Percentiles rank a stretch among this genome's conserved stretches.
These are phyloP conservation scores for Rhagophthalmus giganteus DNA, from an alignment of 2,888 invertebrate genomes.

Conservation along the genomic window DNA sequence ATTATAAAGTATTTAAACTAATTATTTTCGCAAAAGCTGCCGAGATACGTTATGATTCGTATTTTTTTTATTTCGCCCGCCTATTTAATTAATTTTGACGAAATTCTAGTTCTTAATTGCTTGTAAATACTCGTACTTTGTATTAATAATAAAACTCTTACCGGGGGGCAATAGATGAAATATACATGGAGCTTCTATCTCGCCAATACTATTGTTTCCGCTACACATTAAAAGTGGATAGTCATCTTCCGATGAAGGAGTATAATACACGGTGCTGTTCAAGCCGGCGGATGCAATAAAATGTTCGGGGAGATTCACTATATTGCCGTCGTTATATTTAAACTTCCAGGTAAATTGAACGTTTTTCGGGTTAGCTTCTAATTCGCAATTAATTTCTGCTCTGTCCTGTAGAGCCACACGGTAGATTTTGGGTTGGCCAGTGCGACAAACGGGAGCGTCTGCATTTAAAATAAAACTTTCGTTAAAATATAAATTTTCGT, in stretches of 20 bases:
- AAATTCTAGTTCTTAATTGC: too few species aligned
- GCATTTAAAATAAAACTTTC: conserved; percentile 21
- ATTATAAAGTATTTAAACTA: too few species aligned
- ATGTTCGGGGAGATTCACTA: conserved; percentile 63
- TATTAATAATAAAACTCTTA: conserved; percentile 38
- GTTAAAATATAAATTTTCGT: too few species aligned
- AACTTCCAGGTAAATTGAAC: conserved; percentile 68
- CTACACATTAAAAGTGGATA: conserved; percentile 70
- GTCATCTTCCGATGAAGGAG: conserved; percentile 66
- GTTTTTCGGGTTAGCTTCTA: conserved; percentile 50
- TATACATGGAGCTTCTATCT: conserved; percentile 66
- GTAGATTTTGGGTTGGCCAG: conserved; percentile 64
- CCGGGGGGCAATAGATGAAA: conserved; percentile 70
- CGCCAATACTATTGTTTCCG: conserved; percentile 67
- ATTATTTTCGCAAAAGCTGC: too few species aligned
- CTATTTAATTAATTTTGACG: too few species aligned
- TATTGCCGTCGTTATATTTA: conserved; percentile 65
- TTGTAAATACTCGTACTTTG: too few species aligned
- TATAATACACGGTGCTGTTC: conserved; percentile 64
- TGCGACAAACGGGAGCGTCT: conserved; percentile 71
- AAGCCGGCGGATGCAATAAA: conserved; percentile 61
- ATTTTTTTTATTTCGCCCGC: too few species aligned
- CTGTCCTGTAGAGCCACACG: conserved; percentile 70
- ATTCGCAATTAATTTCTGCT: conserved; percentile 64
- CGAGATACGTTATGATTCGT: too few species aligned